Conservation (phyloP, 2,113 vertebrate species). For the Ptilorrhoa leucosticta region DNA sequence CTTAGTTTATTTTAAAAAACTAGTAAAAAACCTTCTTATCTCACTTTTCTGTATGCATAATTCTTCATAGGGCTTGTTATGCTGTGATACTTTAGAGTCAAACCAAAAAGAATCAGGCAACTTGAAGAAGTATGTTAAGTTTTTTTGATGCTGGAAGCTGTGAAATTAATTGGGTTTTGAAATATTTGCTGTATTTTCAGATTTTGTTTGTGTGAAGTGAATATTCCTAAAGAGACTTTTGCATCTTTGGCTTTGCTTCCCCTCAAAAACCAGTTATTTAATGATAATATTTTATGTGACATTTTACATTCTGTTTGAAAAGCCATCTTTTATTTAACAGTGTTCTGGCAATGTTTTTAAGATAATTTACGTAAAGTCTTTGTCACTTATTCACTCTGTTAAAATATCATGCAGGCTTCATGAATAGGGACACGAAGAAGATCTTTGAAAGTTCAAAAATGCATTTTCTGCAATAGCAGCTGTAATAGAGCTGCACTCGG, state of each 20-base stretch:
- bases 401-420: neutral
- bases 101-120: neutral
- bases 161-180: slow-evolving; percentile 14
- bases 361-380: slow-evolving; percentile 7
- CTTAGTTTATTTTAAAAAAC: neutral
- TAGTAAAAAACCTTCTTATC: neutral
- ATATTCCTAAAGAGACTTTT: neutral
- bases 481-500: neutral
- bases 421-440: neutral
- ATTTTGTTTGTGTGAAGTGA: neutral
- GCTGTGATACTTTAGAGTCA: neutral
- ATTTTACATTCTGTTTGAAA: slow-evolving; percentile 46
- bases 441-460: slow-evolving; percentile 2
- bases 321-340: slow-evolving; percentile 36
- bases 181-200: neutral
- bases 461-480: neutral
- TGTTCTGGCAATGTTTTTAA: slow-evolving; percentile 9
- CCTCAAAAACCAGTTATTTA: neutral
- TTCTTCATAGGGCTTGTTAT: neutral
- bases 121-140: neutral
- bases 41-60: neutral
- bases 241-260: neutral
- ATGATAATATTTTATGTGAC: neutral
- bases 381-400: neutral
- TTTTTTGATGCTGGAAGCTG: neutral